Base-by-base conservation (phyloP, 2,113 vertebrate genomes). In the Notarius quadriscutis region DNA sequence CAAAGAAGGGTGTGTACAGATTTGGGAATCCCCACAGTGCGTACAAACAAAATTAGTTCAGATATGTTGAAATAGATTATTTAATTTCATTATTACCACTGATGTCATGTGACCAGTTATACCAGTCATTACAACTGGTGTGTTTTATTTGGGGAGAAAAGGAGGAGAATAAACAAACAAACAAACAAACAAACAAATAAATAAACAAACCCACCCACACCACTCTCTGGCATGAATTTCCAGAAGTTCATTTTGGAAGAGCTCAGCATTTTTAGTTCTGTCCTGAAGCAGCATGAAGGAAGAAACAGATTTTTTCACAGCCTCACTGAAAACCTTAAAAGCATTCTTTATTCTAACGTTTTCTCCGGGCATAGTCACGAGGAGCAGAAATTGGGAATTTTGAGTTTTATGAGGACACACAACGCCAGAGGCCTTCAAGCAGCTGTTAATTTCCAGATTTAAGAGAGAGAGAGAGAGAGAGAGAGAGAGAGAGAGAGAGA, bases 361-460 rank as follows among this genome's bases (percentile, higher is more conserved):
- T 48, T 18, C 30, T 41, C 72, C 25, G 50, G 48, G 3, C 25
- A 51, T 25, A 7, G 18, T 18, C 69, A 58, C 8, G 7, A 34
- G 55, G 17, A 41, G 53, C 77, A 58, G 51, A 57, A 48, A 77
- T 12, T 30, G 27, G 17, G 78, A 22, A 62, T 15, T 30, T 55
- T 27, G 41, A 86, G 48, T 63, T 87, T 74, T 87, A 89, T 60
- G 58, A 71, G 51, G 69, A 57, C 74, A 80, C 53, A 53, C 69
- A 55, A 86, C 20, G 63, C 72, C 79, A 81, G 41, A 81, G 74
- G 74, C 34, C 81, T 17, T n/a, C 12, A 84, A 84, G 75, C 1
- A 15, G 79, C 75, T 78, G 41, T 58, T 57, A 58, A 62, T 60
- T 81, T n/a, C 57, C n/a, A 60, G 4, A 9, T 53, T 53, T 53